phyloP scores from a whole-genome alignment of 2,888 invertebrate genomes.

The Monoplex corrugatus region DNA sequence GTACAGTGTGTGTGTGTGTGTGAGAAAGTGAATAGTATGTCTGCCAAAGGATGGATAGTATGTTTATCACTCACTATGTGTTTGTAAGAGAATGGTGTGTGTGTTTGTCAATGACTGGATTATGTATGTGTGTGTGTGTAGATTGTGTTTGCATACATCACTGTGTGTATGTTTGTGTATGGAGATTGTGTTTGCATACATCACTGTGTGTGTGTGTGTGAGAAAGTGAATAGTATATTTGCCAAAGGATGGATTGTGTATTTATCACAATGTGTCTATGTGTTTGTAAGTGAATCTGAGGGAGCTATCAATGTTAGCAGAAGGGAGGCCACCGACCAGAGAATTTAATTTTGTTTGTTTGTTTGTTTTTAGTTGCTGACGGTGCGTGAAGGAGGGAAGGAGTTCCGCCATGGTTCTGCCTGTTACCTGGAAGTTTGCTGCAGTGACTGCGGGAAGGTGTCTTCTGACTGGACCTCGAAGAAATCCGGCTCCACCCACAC shows the following conservation, averaged over 20 bases:
- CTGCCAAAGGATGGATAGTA: no score
- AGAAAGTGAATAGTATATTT: background rate
- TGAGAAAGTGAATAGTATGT: no score
- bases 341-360: background rate
- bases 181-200: no score
- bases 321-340: no score
- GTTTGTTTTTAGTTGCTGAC: background rate
- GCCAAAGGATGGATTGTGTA: no score
- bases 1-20: no score
- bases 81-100: no score
- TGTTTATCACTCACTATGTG: no score
- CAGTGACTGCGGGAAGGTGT: background rate
- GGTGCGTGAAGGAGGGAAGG: background rate
- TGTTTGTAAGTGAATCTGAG: background rate
- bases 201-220: background rate
- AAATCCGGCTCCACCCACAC: conserved; percentile 29
- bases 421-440: background rate
- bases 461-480: background rate
- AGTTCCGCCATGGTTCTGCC: background rate
- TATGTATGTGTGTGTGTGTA: no score
- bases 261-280: no score
- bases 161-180: background rate
- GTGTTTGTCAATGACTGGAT: no score
- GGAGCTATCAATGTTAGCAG: background rate
- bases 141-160: no score